Evolutionary conservation across 2,797 vertebrate genomes (phyloP), one percentile per base, ranked within the genome.

Genomic region (Lates japonicus): DNA sequence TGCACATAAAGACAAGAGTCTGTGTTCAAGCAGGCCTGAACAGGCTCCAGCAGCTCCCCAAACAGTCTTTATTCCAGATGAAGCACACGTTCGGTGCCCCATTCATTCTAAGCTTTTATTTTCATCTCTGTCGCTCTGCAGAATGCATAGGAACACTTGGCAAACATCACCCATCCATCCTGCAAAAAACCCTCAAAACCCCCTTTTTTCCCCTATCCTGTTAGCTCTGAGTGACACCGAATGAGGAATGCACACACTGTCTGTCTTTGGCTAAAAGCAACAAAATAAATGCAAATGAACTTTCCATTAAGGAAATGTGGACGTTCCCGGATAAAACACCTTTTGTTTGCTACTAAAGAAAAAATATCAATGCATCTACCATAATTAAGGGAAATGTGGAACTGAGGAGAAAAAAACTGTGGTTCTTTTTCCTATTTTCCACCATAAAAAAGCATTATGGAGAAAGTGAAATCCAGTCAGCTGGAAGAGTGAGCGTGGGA

Each of bases 201-300:
- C 16, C n/a, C 5, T 0, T 25, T 17, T 22, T 17, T 1, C 10
- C 17, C n/a, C n/a, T 19, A 29, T 75, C n/a, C 69, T n/a, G 54
- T 83, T 68, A 49, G 77, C 78, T 87, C 61, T 77, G 78, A 92
- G 70, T 79, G 87, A 89, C 87, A 70, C 62, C 11, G 46, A 70
- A 68, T 65, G 65, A 69, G 70, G 63, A 74, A 85, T 73, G 63
- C 48, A 78, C 22, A 63, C 25, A 63, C 33, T 9, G 42, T 79
- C 68, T 46, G 58, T 55, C 58, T 76, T 71, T 68, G n/a, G 29
- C 57, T 85, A 75, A 82, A 88, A 85, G 86, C 64, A 75, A 78
- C 78, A 63, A 84, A 84, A 86, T 85, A 83, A 89, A 92, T 82
- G 89, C 81, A 89, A 90, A 93, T 86, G 31, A 84, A 80, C 63